Conservation (phyloP, 30 jellyfish, hydroid and myxozoan genomes). For the Cassiopea xamachana region DNA sequence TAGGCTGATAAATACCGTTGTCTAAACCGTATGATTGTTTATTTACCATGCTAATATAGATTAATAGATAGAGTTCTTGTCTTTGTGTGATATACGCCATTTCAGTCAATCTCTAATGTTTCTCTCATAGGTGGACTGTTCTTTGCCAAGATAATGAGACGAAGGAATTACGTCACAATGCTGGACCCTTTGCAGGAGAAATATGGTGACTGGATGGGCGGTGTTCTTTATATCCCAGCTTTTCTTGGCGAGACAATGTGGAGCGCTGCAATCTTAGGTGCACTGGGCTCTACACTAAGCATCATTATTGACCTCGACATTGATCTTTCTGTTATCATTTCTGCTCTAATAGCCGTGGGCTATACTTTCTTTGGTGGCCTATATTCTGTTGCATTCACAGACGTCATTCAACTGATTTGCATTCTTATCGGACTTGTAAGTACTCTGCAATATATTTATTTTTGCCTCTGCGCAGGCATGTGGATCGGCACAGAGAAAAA, state of each 20-base stretch:
- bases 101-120: too few species aligned
- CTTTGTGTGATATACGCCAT: too few species aligned
- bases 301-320: constrained; percentile 76
- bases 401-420: constrained; percentile 78
- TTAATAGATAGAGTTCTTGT: too few species aligned
- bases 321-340: constrained; percentile 64
- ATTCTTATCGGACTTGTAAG: constrained; percentile 75
- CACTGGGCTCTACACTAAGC: constrained; percentile 84
- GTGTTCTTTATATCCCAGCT: constrained; percentile 80
- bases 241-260: constrained; percentile 85
- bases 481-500: too few species aligned
- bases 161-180: constrained; percentile 68
- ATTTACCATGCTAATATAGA: too few species aligned
- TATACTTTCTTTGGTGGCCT: constrained; percentile 86
- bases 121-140: constrained; percentile 75
- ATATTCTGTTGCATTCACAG: constrained; percentile 86
- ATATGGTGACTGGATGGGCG: constrained; percentile 88
- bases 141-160: constrained; percentile 81
- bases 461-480: background rate
- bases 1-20: too few species aligned
- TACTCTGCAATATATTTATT: background rate
- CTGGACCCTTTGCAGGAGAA: constrained; percentile 86
- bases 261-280: constrained; percentile 81
- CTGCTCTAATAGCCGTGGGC: constrained; percentile 81
- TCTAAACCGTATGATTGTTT: too few species aligned